A percentile compares a stretch with the other conserved stretches of the same genome.
Evolutionary conservation across 2,888 invertebrate species (phyloP).

Genomic region (Shargacucullia verbasci): DNA sequence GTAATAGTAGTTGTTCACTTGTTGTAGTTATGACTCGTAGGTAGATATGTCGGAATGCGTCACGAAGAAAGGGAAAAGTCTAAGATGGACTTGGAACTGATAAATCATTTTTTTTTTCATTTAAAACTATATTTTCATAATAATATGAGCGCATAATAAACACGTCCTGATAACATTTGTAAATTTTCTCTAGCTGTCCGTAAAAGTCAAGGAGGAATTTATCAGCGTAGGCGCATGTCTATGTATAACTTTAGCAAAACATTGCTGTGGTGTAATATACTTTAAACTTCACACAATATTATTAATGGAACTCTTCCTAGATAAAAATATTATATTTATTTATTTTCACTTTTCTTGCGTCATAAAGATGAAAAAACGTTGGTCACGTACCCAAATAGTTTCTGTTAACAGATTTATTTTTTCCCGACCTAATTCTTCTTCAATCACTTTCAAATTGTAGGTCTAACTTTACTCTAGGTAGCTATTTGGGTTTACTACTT

Average conservation of each 20-base stretch:
- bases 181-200: constrained; percentile 8
- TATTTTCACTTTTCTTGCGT: constrained; percentile 47
- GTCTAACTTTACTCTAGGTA: too few relatives aligned
- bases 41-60: too few relatives aligned
- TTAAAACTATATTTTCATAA: too few relatives aligned
- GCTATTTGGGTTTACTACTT: too few relatives aligned
- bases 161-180: constrained; percentile 10
- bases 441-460: background rate
- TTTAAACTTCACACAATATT: constrained; percentile 23
- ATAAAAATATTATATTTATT: constrained; percentile 37
- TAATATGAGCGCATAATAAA: too few relatives aligned
- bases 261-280: constrained; percentile 5
- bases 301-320: constrained; percentile 9
- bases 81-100: too few relatives aligned
- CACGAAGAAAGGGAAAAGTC: too few relatives aligned
- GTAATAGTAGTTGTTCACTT: too few relatives aligned
- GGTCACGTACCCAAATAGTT: background rate
- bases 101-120: too few relatives aligned
- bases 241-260: constrained; percentile 16
- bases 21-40: too few relatives aligned
- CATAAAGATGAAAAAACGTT: constrained; percentile 19
- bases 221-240: constrained; percentile 23
- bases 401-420: constrained; percentile 41
- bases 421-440: constrained; percentile 18
- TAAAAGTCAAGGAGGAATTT: constrained; percentile 11